Conservation (phyloP, 2,113 vertebrate species). For the Climacteris rufus region DNA sequence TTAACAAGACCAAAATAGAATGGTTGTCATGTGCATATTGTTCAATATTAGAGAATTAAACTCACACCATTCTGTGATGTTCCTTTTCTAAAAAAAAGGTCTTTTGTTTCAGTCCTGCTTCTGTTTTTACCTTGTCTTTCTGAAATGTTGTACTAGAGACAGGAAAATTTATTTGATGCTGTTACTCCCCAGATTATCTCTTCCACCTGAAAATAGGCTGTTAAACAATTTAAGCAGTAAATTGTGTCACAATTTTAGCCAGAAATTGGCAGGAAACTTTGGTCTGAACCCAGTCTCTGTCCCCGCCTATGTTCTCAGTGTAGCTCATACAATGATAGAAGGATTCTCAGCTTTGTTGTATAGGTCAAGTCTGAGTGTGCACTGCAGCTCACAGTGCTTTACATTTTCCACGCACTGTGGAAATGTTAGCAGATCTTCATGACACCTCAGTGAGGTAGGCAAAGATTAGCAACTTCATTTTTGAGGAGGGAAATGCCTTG, state of each 20-base stretch:
- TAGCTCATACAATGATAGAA: neutral
- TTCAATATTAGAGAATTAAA: neutral
- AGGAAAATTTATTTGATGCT: neutral
- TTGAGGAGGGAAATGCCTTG: neutral
- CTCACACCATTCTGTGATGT: neutral
- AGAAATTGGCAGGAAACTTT: neutral
- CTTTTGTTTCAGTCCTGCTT: neutral
- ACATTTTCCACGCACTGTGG: neutral
- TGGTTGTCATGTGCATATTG: neutral
- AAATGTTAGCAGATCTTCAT: neutral
- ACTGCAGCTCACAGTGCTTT: neutral
- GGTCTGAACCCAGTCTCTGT: neutral
- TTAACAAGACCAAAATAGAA: neutral
- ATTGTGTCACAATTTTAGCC: neutral
- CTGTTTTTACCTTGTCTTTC: neutral
- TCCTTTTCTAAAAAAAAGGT: neutral
- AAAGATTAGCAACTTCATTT: neutral
- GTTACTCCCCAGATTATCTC: neutral
- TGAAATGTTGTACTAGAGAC: neutral
- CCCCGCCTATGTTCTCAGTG: neutral
- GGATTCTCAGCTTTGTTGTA: neutral
- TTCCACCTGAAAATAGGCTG: neutral
- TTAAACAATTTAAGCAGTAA: neutral
- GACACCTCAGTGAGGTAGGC: neutral
- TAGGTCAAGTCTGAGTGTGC: neutral